Conservation (phyloP, 64 coral and sea anemone species). For the Stichodactyla mertensii region DNA sequence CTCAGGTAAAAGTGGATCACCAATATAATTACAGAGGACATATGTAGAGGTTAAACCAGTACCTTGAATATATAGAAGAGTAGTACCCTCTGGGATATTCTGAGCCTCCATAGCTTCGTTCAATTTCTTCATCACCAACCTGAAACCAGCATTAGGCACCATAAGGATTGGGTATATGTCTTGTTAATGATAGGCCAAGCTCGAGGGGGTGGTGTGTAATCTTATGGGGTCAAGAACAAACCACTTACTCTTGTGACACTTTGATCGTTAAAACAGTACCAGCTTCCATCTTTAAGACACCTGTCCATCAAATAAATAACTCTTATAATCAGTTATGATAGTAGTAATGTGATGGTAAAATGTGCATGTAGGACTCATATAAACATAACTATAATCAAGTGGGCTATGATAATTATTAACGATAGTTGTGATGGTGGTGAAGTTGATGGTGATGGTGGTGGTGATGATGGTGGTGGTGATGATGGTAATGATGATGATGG, state of each 20-base stretch:
- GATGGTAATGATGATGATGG: too few species aligned
- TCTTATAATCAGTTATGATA: too few species aligned
- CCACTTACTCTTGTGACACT: conserved; percentile 77
- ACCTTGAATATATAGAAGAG: conserved; percentile 95
- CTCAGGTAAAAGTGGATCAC: too few species aligned
- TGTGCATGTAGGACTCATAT: too few species aligned
- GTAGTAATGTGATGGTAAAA: too few species aligned
- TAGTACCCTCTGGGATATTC: conserved; percentile 85
- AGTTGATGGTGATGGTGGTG: too few species aligned
- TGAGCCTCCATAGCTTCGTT: conserved; percentile 68
- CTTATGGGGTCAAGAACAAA: neutral
- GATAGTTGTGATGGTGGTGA: too few species aligned
- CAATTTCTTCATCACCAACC: conserved; percentile 86
- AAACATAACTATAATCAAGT: too few species aligned
- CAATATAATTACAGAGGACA: neutral
- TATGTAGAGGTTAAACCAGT: neutral
- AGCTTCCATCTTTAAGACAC: conserved; percentile 61
- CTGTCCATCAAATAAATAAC: conserved; percentile 26
- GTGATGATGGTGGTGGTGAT: too few species aligned
- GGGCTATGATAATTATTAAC: too few species aligned
- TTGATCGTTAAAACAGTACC: conserved; percentile 99
- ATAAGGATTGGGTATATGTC: neutral
- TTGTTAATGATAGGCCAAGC: neutral
- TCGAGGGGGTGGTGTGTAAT: neutral
- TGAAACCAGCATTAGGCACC: neutral